phyloP scores from a whole-genome alignment of 2,113 vertebrate species.

The Rutilus rutilus region DNA sequence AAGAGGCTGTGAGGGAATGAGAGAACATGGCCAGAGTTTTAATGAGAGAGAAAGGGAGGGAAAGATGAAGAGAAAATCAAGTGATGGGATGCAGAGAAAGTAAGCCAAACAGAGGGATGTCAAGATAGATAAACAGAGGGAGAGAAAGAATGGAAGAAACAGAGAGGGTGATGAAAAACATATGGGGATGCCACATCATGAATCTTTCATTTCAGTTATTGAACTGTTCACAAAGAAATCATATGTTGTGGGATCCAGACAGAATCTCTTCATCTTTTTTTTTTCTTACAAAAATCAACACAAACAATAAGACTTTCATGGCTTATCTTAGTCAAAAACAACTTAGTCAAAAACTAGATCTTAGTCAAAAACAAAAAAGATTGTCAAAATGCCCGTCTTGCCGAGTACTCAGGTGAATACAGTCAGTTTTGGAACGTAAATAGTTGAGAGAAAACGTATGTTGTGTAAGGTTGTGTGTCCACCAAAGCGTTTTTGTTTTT shows the following conservation, averaged over 20 bases:
- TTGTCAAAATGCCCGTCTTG: too few relatives aligned
- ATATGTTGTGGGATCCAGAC: slow-evolving; percentile 26
- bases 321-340: too few relatives aligned
- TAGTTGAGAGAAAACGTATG: too few relatives aligned
- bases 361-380: too few relatives aligned
- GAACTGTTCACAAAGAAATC: slow-evolving; percentile 51
- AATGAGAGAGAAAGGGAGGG: slow-evolving; percentile 25
- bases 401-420: too few relatives aligned
- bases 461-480: too few relatives aligned
- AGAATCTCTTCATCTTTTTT: not conserved
- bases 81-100: slow-evolving; percentile 1
- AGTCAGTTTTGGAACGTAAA: too few relatives aligned
- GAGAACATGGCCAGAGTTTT: slow-evolving; percentile 38
- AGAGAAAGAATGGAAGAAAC: slow-evolving; percentile 61
- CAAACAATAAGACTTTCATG: not conserved
- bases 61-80: not conserved
- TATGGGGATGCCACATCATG: slow-evolving; percentile 50
- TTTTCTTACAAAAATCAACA: not conserved
- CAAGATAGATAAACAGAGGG: slow-evolving; percentile 12
- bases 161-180: slow-evolving; percentile 39
- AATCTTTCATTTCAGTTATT: slow-evolving; percentile 66
- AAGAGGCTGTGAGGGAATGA: slow-evolving; percentile 21
- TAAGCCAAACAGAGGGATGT: not conserved
- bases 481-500: too few relatives aligned
- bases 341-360: too few relatives aligned